Conservation (phyloP, 2,888 invertebrate genomes). For the Agrotis segetum region DNA sequence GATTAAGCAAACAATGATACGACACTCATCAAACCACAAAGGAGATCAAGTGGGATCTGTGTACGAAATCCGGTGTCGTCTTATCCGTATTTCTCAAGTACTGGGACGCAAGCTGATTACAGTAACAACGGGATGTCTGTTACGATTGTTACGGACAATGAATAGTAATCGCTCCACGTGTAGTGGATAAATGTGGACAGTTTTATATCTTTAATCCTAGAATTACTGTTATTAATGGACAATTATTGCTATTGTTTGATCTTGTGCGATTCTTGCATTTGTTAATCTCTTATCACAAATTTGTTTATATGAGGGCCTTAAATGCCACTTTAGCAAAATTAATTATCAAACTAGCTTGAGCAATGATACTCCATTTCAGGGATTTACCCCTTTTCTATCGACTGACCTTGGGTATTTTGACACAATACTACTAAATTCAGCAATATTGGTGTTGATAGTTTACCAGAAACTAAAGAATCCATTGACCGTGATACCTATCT, state of each 20-base stretch:
- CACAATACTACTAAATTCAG: too few species aligned
- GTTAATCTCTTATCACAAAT: neutral
- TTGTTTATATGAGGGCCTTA: neutral
- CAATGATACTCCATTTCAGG: too few species aligned
- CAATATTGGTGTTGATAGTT: neutral
- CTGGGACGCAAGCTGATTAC: slow-evolving; percentile 27
- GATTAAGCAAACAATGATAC: slow-evolving; percentile 28
- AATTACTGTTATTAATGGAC: slow-evolving; percentile 1
- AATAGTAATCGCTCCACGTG: slow-evolving; percentile 46
- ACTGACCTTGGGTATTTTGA: too few species aligned
- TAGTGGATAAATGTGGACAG: slow-evolving; percentile 2
- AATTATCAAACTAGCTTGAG: too few species aligned
- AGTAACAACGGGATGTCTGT: slow-evolving; percentile 43
- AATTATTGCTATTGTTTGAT: neutral
- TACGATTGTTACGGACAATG: slow-evolving; percentile 42
- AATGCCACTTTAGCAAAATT: too few species aligned
- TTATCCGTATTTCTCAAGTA: slow-evolving; percentile 16
- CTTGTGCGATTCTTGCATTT: neutral
- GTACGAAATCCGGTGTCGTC: slow-evolving; percentile 22
- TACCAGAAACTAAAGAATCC: neutral
- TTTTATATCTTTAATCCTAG: slow-evolving; percentile 16
- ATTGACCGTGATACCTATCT: slow-evolving; percentile 15
- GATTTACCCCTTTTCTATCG: too few species aligned
- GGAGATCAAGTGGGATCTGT: slow-evolving; percentile 7
- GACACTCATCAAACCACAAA: slow-evolving; percentile 5